These are phyloP conservation scores for Bucorvus abyssinicus DNA, from an alignment of 2,797 vertebrate genomes.

Conservation along the genomic window DNA sequence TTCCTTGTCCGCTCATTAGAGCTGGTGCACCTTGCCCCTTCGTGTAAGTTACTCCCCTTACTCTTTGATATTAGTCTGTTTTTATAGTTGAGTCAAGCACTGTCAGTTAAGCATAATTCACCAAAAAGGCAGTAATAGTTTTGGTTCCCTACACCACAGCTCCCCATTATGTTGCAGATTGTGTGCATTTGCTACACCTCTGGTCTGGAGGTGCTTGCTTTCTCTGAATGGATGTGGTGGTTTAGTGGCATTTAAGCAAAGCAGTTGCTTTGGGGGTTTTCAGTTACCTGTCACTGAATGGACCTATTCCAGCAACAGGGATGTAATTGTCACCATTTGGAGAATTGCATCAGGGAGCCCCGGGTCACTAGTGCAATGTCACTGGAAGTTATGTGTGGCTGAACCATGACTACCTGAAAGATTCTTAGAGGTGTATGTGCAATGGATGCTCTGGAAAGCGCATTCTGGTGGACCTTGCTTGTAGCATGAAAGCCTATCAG, in stretches of 20 bases:
- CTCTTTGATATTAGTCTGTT: background rate
- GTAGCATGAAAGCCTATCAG: background rate
- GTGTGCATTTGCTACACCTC: background rate
- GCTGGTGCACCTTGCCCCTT: background rate
- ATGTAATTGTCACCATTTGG: background rate
- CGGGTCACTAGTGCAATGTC: background rate
- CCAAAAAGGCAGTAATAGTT: background rate
- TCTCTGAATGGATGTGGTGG: background rate
- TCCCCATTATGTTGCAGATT: background rate
- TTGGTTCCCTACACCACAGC: background rate
- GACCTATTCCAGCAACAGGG: background rate
- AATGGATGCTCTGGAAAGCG: background rate
- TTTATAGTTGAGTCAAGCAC: background rate
- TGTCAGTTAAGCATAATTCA: background rate
- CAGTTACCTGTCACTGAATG: background rate
- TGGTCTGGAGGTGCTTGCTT: background rate
- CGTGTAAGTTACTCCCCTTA: background rate
- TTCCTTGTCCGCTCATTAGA: background rate
- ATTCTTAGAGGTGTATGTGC: background rate
- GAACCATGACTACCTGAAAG: background rate
- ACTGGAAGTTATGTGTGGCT: background rate
- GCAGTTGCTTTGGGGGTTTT: background rate
- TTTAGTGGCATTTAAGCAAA: background rate
- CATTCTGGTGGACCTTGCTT: background rate
- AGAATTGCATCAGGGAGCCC: background rate